These are phyloP conservation scores for Neosilurus mollespiculum DNA, from an alignment of 2,797 vertebrate species.

Conservation along the genomic window DNA sequence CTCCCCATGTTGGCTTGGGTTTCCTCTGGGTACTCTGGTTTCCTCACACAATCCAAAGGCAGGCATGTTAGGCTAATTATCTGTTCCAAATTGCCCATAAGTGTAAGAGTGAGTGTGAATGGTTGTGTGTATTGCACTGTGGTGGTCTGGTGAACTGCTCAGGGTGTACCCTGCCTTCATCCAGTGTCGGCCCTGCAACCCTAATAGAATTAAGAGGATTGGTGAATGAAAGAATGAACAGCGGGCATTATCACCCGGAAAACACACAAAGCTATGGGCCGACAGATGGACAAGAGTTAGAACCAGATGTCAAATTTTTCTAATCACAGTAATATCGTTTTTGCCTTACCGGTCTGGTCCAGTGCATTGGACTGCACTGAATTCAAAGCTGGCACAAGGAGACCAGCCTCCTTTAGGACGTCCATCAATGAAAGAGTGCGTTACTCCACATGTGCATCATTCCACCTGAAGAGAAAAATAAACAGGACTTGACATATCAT, in stretches of 20 bases:
- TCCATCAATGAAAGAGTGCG: conserved; percentile 91
- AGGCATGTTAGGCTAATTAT: too few species aligned
- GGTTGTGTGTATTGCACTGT: too few species aligned
- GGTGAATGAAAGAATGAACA: too few species aligned
- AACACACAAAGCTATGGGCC: background rate
- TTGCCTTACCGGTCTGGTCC: conserved; percentile 86
- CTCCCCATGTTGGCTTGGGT: too few species aligned
- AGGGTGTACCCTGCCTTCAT: too few species aligned
- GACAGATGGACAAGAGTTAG: background rate
- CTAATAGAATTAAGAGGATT: too few species aligned
- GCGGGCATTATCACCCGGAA: background rate
- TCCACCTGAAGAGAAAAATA: conserved; percentile 78
- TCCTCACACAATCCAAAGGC: too few species aligned
- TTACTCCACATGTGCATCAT: conserved; percentile 84
- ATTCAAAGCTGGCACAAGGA: conserved; percentile 86
- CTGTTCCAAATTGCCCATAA: too few species aligned
- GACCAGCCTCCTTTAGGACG: conserved; percentile 89
- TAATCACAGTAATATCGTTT: background rate
- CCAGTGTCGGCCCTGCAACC: too few species aligned
- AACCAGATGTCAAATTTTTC: background rate
- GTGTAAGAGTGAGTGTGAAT: too few species aligned
- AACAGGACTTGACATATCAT: conserved; percentile 25
- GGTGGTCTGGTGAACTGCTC: too few species aligned
- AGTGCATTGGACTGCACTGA: conserved; percentile 82
- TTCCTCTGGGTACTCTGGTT: too few species aligned